phyloP scores from a whole-genome alignment of 2,113 vertebrate species.

The Petrocephalus zakoni region DNA sequence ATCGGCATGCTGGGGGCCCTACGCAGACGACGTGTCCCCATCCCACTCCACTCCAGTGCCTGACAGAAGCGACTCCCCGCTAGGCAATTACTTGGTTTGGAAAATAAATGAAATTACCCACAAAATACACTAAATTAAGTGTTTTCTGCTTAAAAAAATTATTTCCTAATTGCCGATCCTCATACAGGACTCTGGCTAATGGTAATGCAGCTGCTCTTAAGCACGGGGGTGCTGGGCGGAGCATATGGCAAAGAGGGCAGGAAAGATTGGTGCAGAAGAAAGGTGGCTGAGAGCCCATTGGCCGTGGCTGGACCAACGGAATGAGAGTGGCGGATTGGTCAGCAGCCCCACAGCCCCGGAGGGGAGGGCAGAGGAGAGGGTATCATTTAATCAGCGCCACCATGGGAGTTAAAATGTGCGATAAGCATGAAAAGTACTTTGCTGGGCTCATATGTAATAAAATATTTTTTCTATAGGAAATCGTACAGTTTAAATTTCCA shows the following conservation, averaged over 20 bases:
- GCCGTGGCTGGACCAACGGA: conserved; percentile 24
- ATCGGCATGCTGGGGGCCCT: conserved; percentile 39
- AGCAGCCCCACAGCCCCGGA: conserved; percentile 24
- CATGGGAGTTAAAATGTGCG: background rate
- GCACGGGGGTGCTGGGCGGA: conserved; percentile 22
- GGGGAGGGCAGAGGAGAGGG: conserved; percentile 16
- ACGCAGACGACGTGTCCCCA: conserved; percentile 27
- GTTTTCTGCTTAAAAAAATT: conserved; percentile 49
- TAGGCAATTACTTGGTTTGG: conserved; percentile 57
- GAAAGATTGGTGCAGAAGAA: conserved; percentile 25
- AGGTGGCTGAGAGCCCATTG: conserved; percentile 32
- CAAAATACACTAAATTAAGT: conserved; percentile 63
- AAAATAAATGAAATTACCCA: conserved; percentile 61
- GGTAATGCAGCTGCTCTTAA: conserved; percentile 20
- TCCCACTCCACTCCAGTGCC: conserved; percentile 23
- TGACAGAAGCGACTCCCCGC: conserved; percentile 39
- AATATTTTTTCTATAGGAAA: background rate
- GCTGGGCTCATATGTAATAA: background rate
- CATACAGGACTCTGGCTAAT: conserved; percentile 43
- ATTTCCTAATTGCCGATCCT: conserved; percentile 54
- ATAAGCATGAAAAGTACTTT: background rate
- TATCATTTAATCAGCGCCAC: conserved; percentile 37
- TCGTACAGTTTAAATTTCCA: background rate
- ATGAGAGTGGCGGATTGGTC: conserved; percentile 43
- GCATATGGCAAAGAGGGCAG: background rate